These are phyloP conservation scores for Thumatha senex DNA, from an alignment of 2,888 invertebrate genomes.

Conservation along the genomic window DNA sequence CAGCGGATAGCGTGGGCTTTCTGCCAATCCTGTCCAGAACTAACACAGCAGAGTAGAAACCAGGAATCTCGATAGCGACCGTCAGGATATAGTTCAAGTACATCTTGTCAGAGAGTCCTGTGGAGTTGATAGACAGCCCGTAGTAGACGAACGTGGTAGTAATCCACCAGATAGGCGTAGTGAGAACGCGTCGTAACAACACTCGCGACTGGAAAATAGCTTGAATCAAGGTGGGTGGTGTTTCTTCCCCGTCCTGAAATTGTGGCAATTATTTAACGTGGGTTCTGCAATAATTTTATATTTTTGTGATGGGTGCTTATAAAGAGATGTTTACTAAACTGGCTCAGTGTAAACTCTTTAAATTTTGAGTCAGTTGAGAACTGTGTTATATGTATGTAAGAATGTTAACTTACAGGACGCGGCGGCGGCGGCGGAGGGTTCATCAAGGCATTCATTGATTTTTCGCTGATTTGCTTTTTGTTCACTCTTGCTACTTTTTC, in stretches of 20 bases:
- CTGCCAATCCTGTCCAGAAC: constrained; percentile 86
- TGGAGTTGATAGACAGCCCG: constrained; percentile 90
- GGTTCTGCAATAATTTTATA: neutral
- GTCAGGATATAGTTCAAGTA: constrained; percentile 88
- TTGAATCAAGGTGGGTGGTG: constrained; percentile 30
- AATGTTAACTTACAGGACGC: constrained; percentile 10
- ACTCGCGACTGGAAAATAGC: constrained; percentile 75
- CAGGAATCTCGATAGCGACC: constrained; percentile 87
- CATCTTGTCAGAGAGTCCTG: constrained; percentile 87
- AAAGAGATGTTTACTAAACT: too few species aligned
- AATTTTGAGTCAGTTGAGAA: too few species aligned
- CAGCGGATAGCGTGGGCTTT: constrained; percentile 82
- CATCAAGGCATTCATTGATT: constrained; percentile 68
- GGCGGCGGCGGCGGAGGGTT: constrained; percentile 57
- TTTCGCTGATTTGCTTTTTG: constrained; percentile 79
- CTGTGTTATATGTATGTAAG: too few species aligned
- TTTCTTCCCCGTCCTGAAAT: constrained; percentile 9
- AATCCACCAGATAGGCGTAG: constrained; percentile 90
- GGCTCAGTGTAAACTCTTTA: too few species aligned
- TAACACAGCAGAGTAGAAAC: constrained; percentile 84
- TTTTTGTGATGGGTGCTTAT: too few species aligned
- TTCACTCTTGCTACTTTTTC: constrained; percentile 85
- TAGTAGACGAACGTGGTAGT: constrained; percentile 91
- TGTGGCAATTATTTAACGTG: constrained; percentile 69
- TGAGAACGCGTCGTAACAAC: constrained; percentile 83